phyloP scores from a whole-genome alignment of 2,888 invertebrate species.

The Digitonthophagus gazella region DNA sequence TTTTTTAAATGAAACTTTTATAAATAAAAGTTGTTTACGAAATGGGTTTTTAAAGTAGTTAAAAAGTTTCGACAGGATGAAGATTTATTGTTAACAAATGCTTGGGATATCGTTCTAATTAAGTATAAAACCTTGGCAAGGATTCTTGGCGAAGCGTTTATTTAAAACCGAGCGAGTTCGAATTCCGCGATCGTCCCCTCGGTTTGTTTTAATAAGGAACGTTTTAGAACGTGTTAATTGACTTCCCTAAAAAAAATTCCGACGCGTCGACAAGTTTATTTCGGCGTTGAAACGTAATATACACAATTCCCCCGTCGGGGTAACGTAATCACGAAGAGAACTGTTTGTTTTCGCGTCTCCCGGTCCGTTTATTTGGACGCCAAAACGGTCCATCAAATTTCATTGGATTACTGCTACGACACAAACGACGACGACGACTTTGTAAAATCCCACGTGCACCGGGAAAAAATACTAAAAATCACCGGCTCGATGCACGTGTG shows the following conservation, averaged over 20 bases:
- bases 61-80: not conserved
- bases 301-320: not conserved
- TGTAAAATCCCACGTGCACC: too few relatives aligned
- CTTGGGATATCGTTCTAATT: slow-evolving; percentile 14
- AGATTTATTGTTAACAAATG: slow-evolving; percentile 10
- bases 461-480: too few relatives aligned
- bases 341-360: not conserved
- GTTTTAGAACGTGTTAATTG: not conserved
- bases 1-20: not conserved
- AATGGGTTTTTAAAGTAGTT: not conserved
- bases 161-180: not conserved
- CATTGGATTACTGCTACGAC: too few relatives aligned
- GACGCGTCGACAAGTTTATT: not conserved
- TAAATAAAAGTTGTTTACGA: not conserved
- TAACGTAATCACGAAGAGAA: not conserved
- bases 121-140: not conserved
- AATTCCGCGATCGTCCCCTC: not conserved
- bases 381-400: too few relatives aligned
- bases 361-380: not conserved
- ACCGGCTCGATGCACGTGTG: too few relatives aligned
- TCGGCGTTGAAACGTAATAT: not conserved
- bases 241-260: not conserved
- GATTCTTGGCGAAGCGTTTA: not conserved
- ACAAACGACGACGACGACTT: too few relatives aligned
- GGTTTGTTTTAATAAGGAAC: not conserved